Evolutionary conservation across 2,888 invertebrate genomes (phyloP), one percentile per base, ranked within the genome.

Genomic region (Octodonta nipae): DNA sequence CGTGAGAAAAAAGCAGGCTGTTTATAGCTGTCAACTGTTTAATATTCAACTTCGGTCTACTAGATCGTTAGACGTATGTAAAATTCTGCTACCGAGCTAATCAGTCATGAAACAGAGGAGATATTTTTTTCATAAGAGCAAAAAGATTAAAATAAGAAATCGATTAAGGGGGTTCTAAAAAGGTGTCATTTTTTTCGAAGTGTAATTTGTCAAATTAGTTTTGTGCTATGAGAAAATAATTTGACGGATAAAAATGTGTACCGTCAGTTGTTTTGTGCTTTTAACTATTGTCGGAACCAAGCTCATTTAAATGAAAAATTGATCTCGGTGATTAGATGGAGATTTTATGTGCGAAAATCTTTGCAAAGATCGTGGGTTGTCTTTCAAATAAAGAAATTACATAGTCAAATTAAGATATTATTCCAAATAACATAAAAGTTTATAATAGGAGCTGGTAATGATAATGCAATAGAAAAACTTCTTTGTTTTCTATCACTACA

Each of bases 1-100:
- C 52, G 55, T 55, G 55, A 55, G 55, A 55, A 55, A 55, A 52
- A 54, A 53, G 50, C 47, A 47, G 47, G 45, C 47, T 50, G 49
- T 37, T 43, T 40, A 36, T 37, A 39, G 46, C 46, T 42, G 44
- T 46, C 47, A 44, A 45, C 46, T 49, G 46, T 40, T 43, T 45
- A 46, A 46, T 46, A 46, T 46, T 44, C 47, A 42, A 39, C 40
- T 39, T 36, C 25, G 29, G 30, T 35, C 37, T 37, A 32, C 34
- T 33, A n/a, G 41, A 42, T 39, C 45, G 48, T 46, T 48, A 44
- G 43, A 31, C 26, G 37, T 35, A 38, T 40, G 44, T 34, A 40
- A 45, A 40, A 44, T 39, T 40, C 37, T 33, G 40, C 37, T 38
- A 40, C 38, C 37, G 34, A 40, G 35, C 41, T 47, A 48, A 51